phyloP scores from a whole-genome alignment of 2,797 vertebrate species.

The Coilia nasus region DNA sequence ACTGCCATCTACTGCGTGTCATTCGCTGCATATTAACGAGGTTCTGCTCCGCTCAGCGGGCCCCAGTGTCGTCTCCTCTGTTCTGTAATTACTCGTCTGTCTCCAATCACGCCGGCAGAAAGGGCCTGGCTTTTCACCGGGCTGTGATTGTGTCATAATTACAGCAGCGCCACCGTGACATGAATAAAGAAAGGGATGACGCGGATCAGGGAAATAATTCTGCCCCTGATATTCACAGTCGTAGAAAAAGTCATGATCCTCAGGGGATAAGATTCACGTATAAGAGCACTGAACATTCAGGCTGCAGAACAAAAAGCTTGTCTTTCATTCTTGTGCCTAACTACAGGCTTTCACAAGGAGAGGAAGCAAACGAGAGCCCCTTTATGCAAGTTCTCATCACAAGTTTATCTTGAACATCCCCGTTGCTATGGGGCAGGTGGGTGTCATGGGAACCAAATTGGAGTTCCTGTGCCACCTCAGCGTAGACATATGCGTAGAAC shows the following conservation, averaged over 20 bases:
- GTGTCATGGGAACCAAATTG: constrained; percentile 52
- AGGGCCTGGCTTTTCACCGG: not conserved
- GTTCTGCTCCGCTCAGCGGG: not conserved
- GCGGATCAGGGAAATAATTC: not conserved
- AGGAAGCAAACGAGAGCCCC: not conserved
- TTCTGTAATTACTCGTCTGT: constrained; percentile 9
- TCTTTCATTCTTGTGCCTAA: not conserved
- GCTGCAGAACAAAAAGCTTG: not conserved
- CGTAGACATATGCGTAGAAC: constrained; percentile 45
- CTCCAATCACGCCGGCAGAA: not conserved
- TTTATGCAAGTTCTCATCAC: not conserved
- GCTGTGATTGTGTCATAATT: constrained; percentile 19
- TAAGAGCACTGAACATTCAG: not conserved
- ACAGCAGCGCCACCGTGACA: not conserved
- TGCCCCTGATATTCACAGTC: not conserved
- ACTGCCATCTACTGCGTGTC: not conserved
- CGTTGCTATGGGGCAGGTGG: constrained; percentile 20
- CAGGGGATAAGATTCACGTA: not conserved
- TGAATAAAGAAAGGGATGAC: not conserved
- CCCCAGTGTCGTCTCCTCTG: not conserved
- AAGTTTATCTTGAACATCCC: not conserved
- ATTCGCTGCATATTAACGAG: not conserved
- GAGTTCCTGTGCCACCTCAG: constrained; percentile 51
- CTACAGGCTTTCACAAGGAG: not conserved
- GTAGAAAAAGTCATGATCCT: not conserved